Conservation (phyloP, 2,797 vertebrate genomes). For the Amphiprion clarkii region DNA sequence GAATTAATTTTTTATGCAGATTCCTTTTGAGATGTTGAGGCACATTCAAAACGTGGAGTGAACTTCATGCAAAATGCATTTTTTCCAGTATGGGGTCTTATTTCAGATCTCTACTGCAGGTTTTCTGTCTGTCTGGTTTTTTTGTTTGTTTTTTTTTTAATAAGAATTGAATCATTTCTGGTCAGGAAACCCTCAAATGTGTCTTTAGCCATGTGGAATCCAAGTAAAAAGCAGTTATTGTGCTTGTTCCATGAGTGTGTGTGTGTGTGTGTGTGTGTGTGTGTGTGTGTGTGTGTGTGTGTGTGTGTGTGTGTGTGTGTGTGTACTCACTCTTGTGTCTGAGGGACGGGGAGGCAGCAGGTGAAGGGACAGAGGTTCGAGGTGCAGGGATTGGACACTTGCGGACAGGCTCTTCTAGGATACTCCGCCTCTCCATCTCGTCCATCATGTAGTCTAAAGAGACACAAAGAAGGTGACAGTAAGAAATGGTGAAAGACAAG, state of each 20-base stretch:
- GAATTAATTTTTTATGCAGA: background rate
- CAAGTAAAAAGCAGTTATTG: background rate
- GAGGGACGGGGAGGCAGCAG: conserved; percentile 89
- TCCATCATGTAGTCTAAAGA: conserved; percentile 91
- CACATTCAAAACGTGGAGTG: background rate
- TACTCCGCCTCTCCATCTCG: conserved; percentile 80
- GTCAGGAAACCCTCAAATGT: background rate
- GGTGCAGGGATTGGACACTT: conserved; percentile 87
- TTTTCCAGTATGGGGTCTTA: background rate
- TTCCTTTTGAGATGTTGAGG: conserved; percentile 1
- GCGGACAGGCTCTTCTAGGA: conserved; percentile 86
- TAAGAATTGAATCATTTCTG: background rate
- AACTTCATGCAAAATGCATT: conserved; percentile 6
- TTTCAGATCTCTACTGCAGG: background rate
- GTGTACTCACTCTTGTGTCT: conserved; percentile 92
- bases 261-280: too few relatives aligned
- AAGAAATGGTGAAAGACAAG: background rate
- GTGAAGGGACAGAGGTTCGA: conserved; percentile 88
- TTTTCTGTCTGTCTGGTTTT: background rate
- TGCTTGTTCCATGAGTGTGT: background rate
- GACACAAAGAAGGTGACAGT: conserved; percentile 3
- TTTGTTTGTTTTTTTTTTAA: too few relatives aligned
- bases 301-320: background rate
- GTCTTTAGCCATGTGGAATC: background rate
- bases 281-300: too few relatives aligned